Evolutionary conservation across 2,113 vertebrate species (phyloP).

Genomic region (Salminus brasiliensis): DNA sequence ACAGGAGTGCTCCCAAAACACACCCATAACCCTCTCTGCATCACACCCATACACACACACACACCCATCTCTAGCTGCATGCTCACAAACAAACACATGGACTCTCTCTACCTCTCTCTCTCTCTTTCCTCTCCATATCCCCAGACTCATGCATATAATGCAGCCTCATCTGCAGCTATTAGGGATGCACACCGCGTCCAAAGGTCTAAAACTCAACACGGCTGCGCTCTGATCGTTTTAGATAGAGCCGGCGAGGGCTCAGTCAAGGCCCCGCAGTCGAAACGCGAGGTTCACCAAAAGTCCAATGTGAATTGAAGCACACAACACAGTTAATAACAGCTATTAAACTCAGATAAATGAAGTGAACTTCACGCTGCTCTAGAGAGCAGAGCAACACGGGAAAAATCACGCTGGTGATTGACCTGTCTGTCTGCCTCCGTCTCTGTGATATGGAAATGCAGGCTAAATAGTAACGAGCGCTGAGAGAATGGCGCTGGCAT

Average conservation of each 20-base stretch:
- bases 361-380: constrained; percentile 38
- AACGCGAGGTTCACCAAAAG: constrained; percentile 9
- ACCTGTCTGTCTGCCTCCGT: constrained; percentile 11
- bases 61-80: neutral
- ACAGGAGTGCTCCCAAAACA: constrained; percentile 53
- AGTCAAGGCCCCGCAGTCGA: neutral
- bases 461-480: neutral
- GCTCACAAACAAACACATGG: constrained; percentile 16
- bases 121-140: too few relatives aligned
- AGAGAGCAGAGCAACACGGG: constrained; percentile 20
- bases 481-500: neutral
- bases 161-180: neutral
- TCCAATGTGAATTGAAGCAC: constrained; percentile 3
- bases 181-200: constrained; percentile 18
- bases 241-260: constrained; percentile 21
- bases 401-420: constrained; percentile 22
- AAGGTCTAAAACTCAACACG: constrained; percentile 19
- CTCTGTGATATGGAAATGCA: constrained; percentile 13
- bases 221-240: neutral
- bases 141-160: constrained; percentile 8
- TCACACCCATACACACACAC: neutral
- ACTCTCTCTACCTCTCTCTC: too few relatives aligned
- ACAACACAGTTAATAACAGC: constrained; percentile 37
- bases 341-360: constrained; percentile 36
- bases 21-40: constrained; percentile 33